Evolutionary conservation across 1,140 invertebrate species (phyloP), one percentile per base, ranked within the genome.

Genomic region (Atta cephalotes): DNA sequence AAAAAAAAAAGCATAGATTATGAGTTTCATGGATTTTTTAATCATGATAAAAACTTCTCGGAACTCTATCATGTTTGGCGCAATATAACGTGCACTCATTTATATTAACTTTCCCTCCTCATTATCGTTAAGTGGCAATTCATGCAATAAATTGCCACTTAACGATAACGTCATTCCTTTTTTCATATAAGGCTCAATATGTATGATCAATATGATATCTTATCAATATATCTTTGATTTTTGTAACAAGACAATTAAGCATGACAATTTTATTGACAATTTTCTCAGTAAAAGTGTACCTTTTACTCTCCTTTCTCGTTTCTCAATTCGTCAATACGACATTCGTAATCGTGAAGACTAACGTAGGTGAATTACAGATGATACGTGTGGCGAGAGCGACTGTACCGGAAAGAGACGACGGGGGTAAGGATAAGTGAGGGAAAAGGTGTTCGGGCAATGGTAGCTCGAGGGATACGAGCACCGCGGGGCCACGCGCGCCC

Each of bases 391-490:
- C 9, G 58, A 51, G 81, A 65, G 60, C n/a, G 45, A 3, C 10
- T 28, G 10, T 62, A 21, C 2, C n/a, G 18, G 9, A 10, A n/a
- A 31, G 49, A 10, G 62, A 51, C 18, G 35, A 9, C 9, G 35
- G 68, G 51, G 45, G 45, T 56, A 28, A 56, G 71, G 16, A 3
- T 60, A 25, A 18, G 49, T 18, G 60, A 58, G 78, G 77, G 66
- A 87, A 76, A 77, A 76, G 65, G 62, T 62, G 72, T 65, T 65
- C 53, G 74, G 85, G 63, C 60, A 70, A 65, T n/a, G 56, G 35
- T 58, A 12, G 49, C 65, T 78, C 28, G 28, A 78, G 63, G 87
- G 66, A 91, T 92, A 92, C 90, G 91, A 92, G 90, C 87, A 35
- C 82, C 91, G 77, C 89, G 90, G 91, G 91, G 87, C 85, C 79